Evolutionary conservation across 2,113 vertebrate genomes (phyloP), one percentile per base, ranked within the genome.

Genomic region (Tympanuchus pallidicinctus): DNA sequence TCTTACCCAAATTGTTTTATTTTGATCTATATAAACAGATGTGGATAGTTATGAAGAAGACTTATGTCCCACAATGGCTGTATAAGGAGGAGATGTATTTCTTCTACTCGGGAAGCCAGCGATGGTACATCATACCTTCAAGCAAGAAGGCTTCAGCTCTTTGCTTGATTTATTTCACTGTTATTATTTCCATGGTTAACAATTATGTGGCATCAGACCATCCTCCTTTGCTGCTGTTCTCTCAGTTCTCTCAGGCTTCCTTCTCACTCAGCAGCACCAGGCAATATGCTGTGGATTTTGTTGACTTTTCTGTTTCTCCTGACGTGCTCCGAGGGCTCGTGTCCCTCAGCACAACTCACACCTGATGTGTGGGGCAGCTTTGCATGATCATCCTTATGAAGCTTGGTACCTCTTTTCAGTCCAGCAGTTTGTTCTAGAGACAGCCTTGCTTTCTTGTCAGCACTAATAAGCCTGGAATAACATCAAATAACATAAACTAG

Each of bases 271-370:
- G 74, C 60, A 80, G 52, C 38, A 6, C 9, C 5, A 82, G 56
- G 34, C 60, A 89, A 2, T 71, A 45, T 73, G 52, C 74, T 47
- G 82, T 52, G 8, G 85, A 83, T 92, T 83, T 59, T 59, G 16
- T 59, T 59, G 50, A 77, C 56, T 91, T 71, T 71, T 73, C 42
- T 0, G 1, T 83, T 32, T 56, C 52, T 94, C 82, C 72, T 88
- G 78, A 82, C 77, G 78, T 77, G 89, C 92, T 91, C 91, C 89
- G 42, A 89, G 89, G 61, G 66, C 70, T 89, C 43, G 50, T 83
- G 82, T 70, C 22, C 70, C 82, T 48, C 0, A 2, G 48, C 50
- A 94, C 0, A 0, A 77, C 57, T 54, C 48, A 36, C 1, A 2
- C 27, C 57, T 27, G 79, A 79, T 60, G 42, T 1, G 6, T 45